A percentile compares a stretch with the other conserved stretches of the same genome.
phyloP scores from a whole-genome alignment of 2,113 vertebrate species.

The Sinocyclocheilus anophthalmus region DNA sequence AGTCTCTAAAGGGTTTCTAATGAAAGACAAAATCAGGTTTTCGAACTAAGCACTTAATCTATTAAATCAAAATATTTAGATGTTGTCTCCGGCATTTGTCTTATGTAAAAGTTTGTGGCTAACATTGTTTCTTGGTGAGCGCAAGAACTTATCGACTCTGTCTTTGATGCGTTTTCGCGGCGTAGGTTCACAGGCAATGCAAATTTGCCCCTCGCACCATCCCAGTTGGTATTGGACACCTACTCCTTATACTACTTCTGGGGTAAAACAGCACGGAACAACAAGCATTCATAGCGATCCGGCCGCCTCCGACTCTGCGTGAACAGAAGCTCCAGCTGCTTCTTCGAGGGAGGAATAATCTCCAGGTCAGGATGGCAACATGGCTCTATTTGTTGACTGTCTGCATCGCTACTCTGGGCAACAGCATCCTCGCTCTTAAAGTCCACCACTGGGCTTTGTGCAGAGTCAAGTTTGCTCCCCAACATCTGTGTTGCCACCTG shows the following conservation, averaged over 20 bases:
- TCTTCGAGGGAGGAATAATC: not conserved
- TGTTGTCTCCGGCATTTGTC: too few relatives aligned
- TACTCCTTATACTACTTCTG: not conserved
- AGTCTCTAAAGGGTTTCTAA: too few relatives aligned
- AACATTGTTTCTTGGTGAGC: not conserved
- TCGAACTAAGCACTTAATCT: not conserved
- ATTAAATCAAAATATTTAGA: not conserved
- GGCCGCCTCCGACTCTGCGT: not conserved
- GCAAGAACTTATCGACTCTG: not conserved
- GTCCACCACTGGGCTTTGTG: not conserved
- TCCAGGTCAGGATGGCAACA: not conserved
- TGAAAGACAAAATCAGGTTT: too few relatives aligned
- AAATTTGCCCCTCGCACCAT: not conserved
- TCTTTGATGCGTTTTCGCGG: not conserved
- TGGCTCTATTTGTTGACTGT: not conserved
- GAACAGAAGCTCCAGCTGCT: not conserved
- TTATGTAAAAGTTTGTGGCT: not conserved
- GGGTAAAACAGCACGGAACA: too few relatives aligned
- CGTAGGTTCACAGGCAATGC: not conserved
- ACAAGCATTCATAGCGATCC: not conserved
- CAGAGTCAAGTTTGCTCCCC: not conserved
- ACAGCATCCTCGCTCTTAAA: not conserved
- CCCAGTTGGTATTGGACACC: not conserved
- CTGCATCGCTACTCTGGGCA: not conserved
- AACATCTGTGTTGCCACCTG: not conserved